phyloP scores from a whole-genome alignment of 2,797 vertebrate species.

The Erethizon dorsatum region DNA sequence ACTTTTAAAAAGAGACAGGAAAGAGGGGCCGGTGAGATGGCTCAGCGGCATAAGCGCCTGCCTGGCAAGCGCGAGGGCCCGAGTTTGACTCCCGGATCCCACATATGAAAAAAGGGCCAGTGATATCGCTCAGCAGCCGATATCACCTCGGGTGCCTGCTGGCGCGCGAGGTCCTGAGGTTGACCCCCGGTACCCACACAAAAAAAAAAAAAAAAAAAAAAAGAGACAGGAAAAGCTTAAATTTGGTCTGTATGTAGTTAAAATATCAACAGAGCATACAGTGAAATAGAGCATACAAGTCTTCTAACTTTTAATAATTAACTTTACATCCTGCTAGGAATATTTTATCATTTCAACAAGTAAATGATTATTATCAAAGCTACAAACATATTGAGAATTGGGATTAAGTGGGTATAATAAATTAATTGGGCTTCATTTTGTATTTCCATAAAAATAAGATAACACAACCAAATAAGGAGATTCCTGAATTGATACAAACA shows the following conservation, averaged over 20 bases:
- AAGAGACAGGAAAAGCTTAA: neutral
- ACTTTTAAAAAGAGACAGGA: neutral
- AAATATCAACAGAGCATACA: neutral
- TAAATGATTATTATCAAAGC: conserved; percentile 63
- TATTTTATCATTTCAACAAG: conserved; percentile 47
- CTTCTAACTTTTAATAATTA: conserved; percentile 57
- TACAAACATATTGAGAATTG: conserved; percentile 38
- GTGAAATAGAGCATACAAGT: neutral
- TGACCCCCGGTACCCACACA: too few relatives aligned
- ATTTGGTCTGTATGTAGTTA: neutral
- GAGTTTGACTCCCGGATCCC: too few relatives aligned
- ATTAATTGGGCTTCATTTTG: conserved; percentile 49
- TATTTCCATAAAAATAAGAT: conserved; percentile 62
- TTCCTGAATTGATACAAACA: conserved; percentile 26
- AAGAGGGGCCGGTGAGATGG: neutral
- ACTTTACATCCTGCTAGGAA: neutral
- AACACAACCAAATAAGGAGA: conserved; percentile 47
- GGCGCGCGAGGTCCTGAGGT: too few relatives aligned
- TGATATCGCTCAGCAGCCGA: too few relatives aligned
- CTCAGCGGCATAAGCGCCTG: too few relatives aligned
- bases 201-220: neutral
- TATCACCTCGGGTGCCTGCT: too few relatives aligned
- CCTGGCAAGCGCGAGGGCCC: too few relatives aligned
- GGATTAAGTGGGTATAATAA: conserved; percentile 48
- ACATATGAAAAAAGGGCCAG: too few relatives aligned